Conservation (phyloP, 2,113 vertebrate species). For the Narcine bancroftii region DNA sequence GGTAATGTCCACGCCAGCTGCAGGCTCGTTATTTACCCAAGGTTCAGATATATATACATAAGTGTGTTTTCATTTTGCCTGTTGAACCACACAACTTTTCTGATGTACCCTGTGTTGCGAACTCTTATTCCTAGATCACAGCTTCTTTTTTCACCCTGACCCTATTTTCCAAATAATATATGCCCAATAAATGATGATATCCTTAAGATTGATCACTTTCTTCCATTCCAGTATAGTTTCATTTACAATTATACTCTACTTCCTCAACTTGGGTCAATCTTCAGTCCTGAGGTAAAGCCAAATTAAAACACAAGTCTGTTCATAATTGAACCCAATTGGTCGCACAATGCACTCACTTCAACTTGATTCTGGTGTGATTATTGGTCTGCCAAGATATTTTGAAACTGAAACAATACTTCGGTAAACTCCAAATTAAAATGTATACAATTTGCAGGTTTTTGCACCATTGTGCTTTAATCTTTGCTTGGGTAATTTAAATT, state of each 20-base stretch:
- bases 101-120: background rate
- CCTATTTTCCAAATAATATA: background rate
- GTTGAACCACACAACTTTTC: background rate
- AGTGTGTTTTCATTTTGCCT: background rate
- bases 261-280: background rate
- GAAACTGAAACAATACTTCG: background rate
- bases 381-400: background rate
- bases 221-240: background rate
- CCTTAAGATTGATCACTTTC: background rate
- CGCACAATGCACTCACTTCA: background rate
- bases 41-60: too few species aligned
- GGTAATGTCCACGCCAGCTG: too few species aligned
- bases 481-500: background rate
- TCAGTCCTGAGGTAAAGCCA: background rate
- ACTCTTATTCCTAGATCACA: background rate
- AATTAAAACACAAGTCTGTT: background rate
- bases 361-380: background rate
- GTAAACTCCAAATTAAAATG: background rate
- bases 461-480: background rate
- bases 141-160: background rate
- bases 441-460: constrained; percentile 15
- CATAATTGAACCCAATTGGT: background rate
- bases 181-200: too few species aligned
- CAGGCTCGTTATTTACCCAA: too few species aligned
- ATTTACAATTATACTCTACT: background rate